Conservation (phyloP, 2,113 vertebrate species). For the Sander lucioperca region DNA sequence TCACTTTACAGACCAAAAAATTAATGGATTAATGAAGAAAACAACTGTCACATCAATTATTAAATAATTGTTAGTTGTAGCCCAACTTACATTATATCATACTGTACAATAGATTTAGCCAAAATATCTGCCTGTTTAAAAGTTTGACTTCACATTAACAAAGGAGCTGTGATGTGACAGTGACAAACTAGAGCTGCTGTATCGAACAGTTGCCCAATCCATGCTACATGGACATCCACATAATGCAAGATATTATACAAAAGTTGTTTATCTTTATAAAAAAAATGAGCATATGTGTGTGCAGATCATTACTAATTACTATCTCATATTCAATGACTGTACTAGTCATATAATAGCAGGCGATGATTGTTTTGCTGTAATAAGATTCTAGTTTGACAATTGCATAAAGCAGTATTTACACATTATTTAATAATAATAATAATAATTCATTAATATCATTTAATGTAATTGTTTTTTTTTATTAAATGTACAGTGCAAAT, state of each 20-base stretch:
- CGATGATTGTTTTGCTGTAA: neutral
- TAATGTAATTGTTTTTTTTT: neutral
- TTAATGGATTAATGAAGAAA: neutral
- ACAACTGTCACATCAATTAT: neutral
- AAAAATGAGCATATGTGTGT: neutral
- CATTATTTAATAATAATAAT: neutral
- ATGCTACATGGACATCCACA: constrained; percentile 11
- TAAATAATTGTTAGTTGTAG: neutral
- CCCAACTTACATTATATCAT: neutral
- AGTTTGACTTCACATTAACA: neutral
- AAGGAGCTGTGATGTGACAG: constrained; percentile 15
- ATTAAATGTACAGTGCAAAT: neutral
- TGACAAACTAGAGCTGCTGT: constrained; percentile 22
- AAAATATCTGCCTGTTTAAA: neutral
- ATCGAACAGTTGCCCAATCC: constrained; percentile 32
- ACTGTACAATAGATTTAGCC: neutral
- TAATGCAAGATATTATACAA: constrained; percentile 14
- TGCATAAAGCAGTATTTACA: constrained; percentile 2
- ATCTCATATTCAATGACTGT: neutral
- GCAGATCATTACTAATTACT: neutral
- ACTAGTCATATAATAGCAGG: neutral
- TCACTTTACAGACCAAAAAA: neutral
- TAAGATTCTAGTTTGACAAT: neutral
- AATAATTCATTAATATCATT: neutral
- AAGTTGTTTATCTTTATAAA: neutral